Base-by-base conservation (phyloP, 2,888 invertebrate species). In the Tromatobia lineatoria region DNA sequence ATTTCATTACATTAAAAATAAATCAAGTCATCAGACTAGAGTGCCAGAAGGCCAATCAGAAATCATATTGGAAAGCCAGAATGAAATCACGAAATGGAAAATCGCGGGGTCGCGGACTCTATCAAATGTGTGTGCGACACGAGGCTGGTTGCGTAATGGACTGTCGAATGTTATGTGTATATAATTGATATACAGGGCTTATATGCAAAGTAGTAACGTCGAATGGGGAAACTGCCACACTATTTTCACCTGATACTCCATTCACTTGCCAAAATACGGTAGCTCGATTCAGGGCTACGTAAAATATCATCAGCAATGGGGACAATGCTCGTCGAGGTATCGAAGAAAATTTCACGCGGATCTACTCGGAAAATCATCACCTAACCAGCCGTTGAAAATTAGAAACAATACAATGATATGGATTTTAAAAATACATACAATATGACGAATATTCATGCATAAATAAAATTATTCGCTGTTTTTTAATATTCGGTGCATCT, bases 291-390 rank as follows among this genome's bases (percentile, higher is more conserved):
- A 29, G 38, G 66, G 18, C 23, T 66, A 50, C 42, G 59, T 50
- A n/a, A 67, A 77, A 82, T 52, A 57, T 77, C 64, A 77, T 67
- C 73, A 81, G 50, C 50, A 61, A 61, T 23, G 38, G 25, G 20
- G 59, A 61, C 61, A 70, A 75, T 29, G 69, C 75, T 52, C 29
- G 50, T 52, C 23, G 18, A 64, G 45, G 59, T 61, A 57, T n/a
- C 57, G 25, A 34, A 42, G 45, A 82, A 73, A 78, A 69, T 71
- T 76, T 71, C 64, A 75, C 79, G 78, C 54, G 69, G 74, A 70
- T 79, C 69, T 61, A 74, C 78, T 74, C 61, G 50, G 52, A 45
- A 64, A 82, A 74, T 78, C 42, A 79, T 61, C 61, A 78, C 7
- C 57, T 54, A 47, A 61, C 54, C 59, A 45, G 29, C 34, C 54